Percentiles rank a stretch among this genome's conserved stretches.
Conservation (phyloP, 2,113 vertebrate genomes). For the Xenopus borealis region DNA sequence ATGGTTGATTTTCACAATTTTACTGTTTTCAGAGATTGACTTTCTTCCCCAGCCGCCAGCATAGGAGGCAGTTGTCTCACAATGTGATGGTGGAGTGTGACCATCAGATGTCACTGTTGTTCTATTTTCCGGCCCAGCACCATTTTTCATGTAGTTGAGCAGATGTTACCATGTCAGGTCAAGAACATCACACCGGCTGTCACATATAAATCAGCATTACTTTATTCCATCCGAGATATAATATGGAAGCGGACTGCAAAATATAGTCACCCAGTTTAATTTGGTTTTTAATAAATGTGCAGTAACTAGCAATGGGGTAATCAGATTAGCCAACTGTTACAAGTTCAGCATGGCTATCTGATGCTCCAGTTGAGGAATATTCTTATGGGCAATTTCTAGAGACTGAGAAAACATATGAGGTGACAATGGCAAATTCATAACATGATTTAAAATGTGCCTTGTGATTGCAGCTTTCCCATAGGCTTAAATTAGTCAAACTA, state of each 20-base stretch:
- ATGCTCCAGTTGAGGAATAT: neutral
- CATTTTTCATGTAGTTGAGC: slow-evolving; percentile 1
- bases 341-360: neutral
- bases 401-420: neutral
- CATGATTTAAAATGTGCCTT: no score
- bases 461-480: no score
- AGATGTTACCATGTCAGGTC: slow-evolving; percentile 31
- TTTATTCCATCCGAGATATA: slow-evolving; percentile 20
- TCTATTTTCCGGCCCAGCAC: slow-evolving; percentile 1
- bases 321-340: slow-evolving; percentile 29
- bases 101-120: slow-evolving; percentile 40
- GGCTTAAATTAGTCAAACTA: no score
- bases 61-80: no score
- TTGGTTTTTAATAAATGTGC: slow-evolving; percentile 10
- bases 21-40: no score
- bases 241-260: neutral
- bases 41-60: no score
- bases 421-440: no score
- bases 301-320: slow-evolving; percentile 21
- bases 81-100: neutral
- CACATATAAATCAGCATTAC: slow-evolving; percentile 36
- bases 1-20: no score
- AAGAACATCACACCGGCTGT: slow-evolving; percentile 11
- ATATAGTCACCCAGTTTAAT: slow-evolving; percentile 11
- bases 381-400: neutral